Base-by-base conservation (phyloP, 2,113 vertebrate genomes). In the Oryzias celebensis region DNA sequence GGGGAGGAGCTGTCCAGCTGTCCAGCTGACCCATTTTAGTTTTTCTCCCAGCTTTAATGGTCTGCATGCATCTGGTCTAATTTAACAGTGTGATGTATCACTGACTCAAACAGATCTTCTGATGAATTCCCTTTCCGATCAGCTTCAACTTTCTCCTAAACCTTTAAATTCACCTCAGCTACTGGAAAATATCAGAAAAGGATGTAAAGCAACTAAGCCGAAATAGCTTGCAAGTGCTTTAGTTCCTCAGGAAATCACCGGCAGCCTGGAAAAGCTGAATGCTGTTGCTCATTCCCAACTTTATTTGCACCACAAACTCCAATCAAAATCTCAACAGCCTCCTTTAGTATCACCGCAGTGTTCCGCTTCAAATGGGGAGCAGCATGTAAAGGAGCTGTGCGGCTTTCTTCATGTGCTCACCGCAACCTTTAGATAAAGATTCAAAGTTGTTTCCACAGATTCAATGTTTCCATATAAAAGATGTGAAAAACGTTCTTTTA, bases 301-400 rank as follows among this genome's bases (percentile, higher is more conserved):
- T 81, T 84, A 84, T 85, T 76, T 81, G 53, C 10, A 46, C 81
- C 81, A 43, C 83, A 78, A 85, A 62, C 57, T 71, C 59, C 81
- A 83, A 85, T 82, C 78, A 82, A 77, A 81, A 46, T 61, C 77
- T 73, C 71, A 66, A 18, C 70, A 66, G 45, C 52, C 75, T 65
- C 63, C 4, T 46, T 73, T 79, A 73, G 84, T 81, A 61, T 68
- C 68, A 55, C 75, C 71, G 2, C 84, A 80, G 75, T 42, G 60
- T 79, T 81, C 79, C 44, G 60, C 77, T 73, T 73, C 31, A 22
- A 52, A 59, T 31, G 55, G 49, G 48, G 63, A 68, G 53, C 76
- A 64, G 77, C 73, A 62, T 64, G 73, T 63, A 23, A 77, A 52
- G 78, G 55, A 36, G 58, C 45, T 50, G 24, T 0, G 55, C 58